phyloP scores from a whole-genome alignment of 2,888 invertebrate species.

The Thecophora atra region DNA sequence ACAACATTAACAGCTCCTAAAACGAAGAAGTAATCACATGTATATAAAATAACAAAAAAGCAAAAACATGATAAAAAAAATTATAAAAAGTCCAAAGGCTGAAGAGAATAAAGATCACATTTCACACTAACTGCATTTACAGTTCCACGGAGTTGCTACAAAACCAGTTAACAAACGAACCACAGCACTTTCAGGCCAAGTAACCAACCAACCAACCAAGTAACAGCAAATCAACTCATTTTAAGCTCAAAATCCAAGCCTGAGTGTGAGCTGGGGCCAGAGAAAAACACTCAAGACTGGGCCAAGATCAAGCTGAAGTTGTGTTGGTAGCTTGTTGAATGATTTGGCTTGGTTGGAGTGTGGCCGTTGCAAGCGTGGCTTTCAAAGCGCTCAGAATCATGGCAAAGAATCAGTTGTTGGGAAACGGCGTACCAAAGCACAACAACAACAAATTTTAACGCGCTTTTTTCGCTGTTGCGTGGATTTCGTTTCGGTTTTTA shows the following conservation, averaged over 20 bases:
- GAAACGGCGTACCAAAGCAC: conserved; percentile 40
- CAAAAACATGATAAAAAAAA: not conserved
- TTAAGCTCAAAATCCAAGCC: conserved; percentile 34
- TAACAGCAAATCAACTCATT: conserved; percentile 38
- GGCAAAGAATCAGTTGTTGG: conserved; percentile 44
- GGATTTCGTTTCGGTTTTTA: not conserved
- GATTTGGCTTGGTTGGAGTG: not conserved
- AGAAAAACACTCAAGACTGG: conserved; percentile 29
- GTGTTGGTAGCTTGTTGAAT: not conserved
- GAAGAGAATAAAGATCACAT: not conserved
- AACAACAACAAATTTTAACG: conserved; percentile 40
- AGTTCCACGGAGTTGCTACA: conserved; percentile 24
- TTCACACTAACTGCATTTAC: not conserved
- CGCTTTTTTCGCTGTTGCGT: not conserved
- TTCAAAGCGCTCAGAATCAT: conserved; percentile 41
- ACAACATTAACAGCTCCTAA: not conserved
- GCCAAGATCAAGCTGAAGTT: conserved; percentile 5
- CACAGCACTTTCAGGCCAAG: conserved; percentile 10
- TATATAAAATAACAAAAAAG: not conserved
- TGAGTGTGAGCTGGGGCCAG: not conserved
- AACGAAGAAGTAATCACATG: not conserved
- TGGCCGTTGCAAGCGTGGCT: conserved; percentile 27
- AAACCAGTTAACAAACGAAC: conserved; percentile 34
- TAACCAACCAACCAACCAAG: conserved; percentile 40
- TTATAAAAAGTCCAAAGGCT: not conserved